phyloP scores from a whole-genome alignment of 1,140 invertebrate species.

The Drosophila pandora region DNA sequence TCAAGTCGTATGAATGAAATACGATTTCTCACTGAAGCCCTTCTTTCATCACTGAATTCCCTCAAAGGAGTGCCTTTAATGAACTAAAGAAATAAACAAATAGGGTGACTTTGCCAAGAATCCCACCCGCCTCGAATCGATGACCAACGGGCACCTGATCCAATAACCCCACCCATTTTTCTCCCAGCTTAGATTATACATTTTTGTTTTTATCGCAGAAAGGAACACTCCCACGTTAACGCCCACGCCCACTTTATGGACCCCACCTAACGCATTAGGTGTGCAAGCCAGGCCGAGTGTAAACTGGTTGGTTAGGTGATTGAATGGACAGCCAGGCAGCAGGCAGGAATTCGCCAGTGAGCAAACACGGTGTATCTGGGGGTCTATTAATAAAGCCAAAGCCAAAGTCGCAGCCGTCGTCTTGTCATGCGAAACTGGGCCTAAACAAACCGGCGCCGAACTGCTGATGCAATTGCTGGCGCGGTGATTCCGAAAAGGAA shows the following conservation, averaged over 20 bases:
- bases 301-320: constrained; percentile 63
- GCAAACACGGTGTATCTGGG: constrained; percentile 12
- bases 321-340: constrained; percentile 18
- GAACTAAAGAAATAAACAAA: constrained; percentile 13
- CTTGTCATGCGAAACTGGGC: constrained; percentile 38
- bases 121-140: not conserved
- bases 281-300: constrained; percentile 45
- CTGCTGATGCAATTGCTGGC: constrained; percentile 30
- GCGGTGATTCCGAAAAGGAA: constrained; percentile 37
- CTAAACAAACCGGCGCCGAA: constrained; percentile 3
- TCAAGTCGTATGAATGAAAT: not conserved
- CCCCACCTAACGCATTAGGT: constrained; percentile 41
- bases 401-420: not conserved
- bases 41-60: not conserved
- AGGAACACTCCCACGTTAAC: constrained; percentile 34
- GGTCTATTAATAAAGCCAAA: constrained; percentile 46
- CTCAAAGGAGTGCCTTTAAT: constrained; percentile 19
- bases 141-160: constrained; percentile 11
- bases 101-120: not conserved
- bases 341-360: constrained; percentile 14
- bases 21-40: not conserved
- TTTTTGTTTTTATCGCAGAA: constrained; percentile 8
- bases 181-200: not conserved
- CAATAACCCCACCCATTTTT: constrained; percentile 13
- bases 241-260: constrained; percentile 9